Base-by-base conservation (phyloP, 2,113 vertebrate species). In the Herpailurus yagouaroundi region DNA sequence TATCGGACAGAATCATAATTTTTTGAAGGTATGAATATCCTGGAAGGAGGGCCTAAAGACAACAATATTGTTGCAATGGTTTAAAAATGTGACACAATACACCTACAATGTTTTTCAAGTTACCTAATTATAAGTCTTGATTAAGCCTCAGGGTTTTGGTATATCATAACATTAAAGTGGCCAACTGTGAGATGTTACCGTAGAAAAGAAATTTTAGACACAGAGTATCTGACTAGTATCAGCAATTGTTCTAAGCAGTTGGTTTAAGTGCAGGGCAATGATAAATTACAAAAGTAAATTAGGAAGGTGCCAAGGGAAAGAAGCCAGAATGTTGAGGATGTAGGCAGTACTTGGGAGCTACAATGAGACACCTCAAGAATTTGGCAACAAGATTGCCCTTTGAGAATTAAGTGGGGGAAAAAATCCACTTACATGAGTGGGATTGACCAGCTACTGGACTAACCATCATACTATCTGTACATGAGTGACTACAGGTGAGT, bases 71-170 rank as follows among this genome's bases (percentile, higher is more conserved):
- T 79, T 90, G 48, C 1, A 95, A 1, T 74, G 19, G n/a, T 68
- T 95, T 92, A 93, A 92, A 87, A 87, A 94, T 87, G 48, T 95
- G 55, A 79, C 10, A 48, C 11, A 63, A 76, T 36, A 33, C 15
- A 81, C 36, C 77, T 85, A 41, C 68, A 82, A 2, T 3, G 3
- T n/a, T 71, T 76, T 71, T 86, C 15, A 93, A 84, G 25, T 71
- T 90, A 29, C 38, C 33, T 77, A 52, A 74, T 81, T 89, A 48
- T 14, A 55, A 90, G 15, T 81, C 29, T 83, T 96, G 18, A 66
- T 38, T 94, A 19, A 79, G 74, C 1, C 16, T 19, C 29, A 87
- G 38, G 19, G 9, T 57, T 45, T 74, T 71, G 57, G 77, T 19
- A 25, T 5, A n/a, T 55, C 19, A 36, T 55, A 94, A 29, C 52